Evolutionary conservation across 2,888 invertebrate genomes (phyloP), one percentile per base, ranked within the genome.

Genomic region (Apodemia duryi): DNA sequence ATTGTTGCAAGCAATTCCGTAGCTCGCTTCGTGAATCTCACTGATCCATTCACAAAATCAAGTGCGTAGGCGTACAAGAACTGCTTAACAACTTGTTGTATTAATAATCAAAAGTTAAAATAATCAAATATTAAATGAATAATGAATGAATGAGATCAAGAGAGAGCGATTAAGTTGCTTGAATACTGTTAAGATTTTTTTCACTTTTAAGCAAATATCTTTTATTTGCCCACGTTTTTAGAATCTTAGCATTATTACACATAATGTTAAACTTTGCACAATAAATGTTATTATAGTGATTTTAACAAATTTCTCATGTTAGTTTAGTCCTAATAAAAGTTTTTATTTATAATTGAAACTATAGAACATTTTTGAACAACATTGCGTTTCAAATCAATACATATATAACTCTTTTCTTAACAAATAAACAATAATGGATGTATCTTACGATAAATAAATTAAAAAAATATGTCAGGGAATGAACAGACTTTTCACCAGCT

Each of bases 21-120:
- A 70, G 68, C 71, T 70, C 69, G 70, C 63, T 68, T 71, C 69
- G 70, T 69, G 68, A 69, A 72, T 76, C 70, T 67, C 51, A 28
- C 67, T 70, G 75, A 71, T 85, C 86, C 88, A 88, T 88, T 88
- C 88, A 88, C 87, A 86, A 87, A 77, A 71, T 69, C 67, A 67
- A 72, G 70, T 67, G 72, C 69, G 74, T 88, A 83, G 88, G 88
- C 80, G 86, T 81, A 73, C 73, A 78, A n/a, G 49, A 49, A 75
- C 66, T 66, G 57, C 57, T 57, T 57, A 57, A 57, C 35, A 57
- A 57, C 32, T 57, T 13, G 29, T 11, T 57, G 32, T 2, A 32
- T 32, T 10, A 32, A 49, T 49, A 49, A 57, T 13, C 32, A 57
- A 57, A 46, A 57, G 2, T 29, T 57, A 57, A 13, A 32, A 57